Base-by-base conservation (phyloP, 30 jellyfish, hydroid and myxozoan genomes). In the Aurelia aurita complex sp. Pacific region DNA sequence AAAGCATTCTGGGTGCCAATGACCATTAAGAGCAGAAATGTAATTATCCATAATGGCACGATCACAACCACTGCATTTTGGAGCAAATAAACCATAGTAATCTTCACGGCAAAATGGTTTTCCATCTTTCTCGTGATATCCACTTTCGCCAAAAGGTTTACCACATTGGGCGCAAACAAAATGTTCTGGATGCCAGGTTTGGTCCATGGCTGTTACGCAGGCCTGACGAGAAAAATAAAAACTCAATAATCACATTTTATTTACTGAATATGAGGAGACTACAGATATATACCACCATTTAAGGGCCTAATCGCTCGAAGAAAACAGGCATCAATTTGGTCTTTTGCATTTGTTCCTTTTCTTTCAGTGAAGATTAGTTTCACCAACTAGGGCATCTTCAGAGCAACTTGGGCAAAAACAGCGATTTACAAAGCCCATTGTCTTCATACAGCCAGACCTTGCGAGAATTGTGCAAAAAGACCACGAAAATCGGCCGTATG, bases 1-100 rank as follows among this genome's bases (percentile, higher is more conserved):
- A 79, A 93, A 93, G 79, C 98, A 93, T 16, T 83, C 91, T 59
- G 98, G 97, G 85, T 93, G 98, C 98, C 98, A 93, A 57, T 88
- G 97, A 32, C 98, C 98, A 68, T 84, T 89, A 40, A 93, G 81
- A 6, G 98, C 98, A 53, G 97, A 76, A 11, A 93, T 89, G 76
- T 88, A 93, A 77, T 93, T 93, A 60, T 89, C 98, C 87, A 89
- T 83, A 59, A 93, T 93, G 68, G 98, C 95, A 42, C 86, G 82
- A 66, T 89, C 90, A 55, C 98, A 93, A 36, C 97, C 97, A 59
- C 92, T 87, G 82, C 98, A 93, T 67, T 93, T 93, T 33, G 97
- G 97, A 2, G 97, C 98, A 67, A 88, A 93, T 79, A 88, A 67
- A 10, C 89, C 90, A 66, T 73, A 88, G 64, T 88, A 93, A 77